phyloP scores from a whole-genome alignment of 2,888 invertebrate genomes.

The Amphipyra berbera region DNA sequence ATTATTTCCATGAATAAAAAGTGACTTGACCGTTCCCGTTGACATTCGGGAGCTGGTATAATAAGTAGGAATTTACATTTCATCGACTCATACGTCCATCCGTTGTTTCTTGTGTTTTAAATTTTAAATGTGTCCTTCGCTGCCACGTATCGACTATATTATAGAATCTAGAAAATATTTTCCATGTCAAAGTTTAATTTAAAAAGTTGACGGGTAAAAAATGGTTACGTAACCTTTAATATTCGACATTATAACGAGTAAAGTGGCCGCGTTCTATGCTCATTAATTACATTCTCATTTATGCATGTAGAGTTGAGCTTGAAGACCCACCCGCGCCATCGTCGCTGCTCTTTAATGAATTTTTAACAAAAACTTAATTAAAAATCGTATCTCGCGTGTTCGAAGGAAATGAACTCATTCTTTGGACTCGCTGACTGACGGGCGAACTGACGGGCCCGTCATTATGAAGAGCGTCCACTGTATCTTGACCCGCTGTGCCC shows the following conservation, averaged over 20 bases:
- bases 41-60: slow-evolving; percentile 79
- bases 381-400: slow-evolving; percentile 89
- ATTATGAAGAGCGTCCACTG: slow-evolving; percentile 78
- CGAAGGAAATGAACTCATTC: slow-evolving; percentile 90
- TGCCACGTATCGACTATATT: slow-evolving; percentile 39
- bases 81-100: slow-evolving; percentile 67
- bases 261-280: slow-evolving; percentile 72
- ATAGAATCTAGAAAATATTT: slow-evolving; percentile 46
- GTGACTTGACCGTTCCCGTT: slow-evolving; percentile 72
- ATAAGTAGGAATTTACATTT: slow-evolving; percentile 79
- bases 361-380: slow-evolving; percentile 90
- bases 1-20: slow-evolving; percentile 81
- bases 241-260: slow-evolving; percentile 74
- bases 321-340: slow-evolving; percentile 75
- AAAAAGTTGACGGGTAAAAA: slow-evolving; percentile 70
- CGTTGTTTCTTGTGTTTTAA: slow-evolving; percentile 67
- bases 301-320: slow-evolving; percentile 77
- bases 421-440: slow-evolving; percentile 86
- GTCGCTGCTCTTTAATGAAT: slow-evolving; percentile 86
- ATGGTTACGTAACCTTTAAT: slow-evolving; percentile 72
- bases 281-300: slow-evolving; percentile 86
- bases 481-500: slow-evolving; percentile 71
- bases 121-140: slow-evolving; percentile 64
- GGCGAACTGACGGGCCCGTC: slow-evolving; percentile 84
- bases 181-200: slow-evolving; percentile 70